Evolutionary conservation across 2,888 invertebrate species (phyloP), one percentile per base, ranked within the genome.

Genomic region (Chirona hameri): DNA sequence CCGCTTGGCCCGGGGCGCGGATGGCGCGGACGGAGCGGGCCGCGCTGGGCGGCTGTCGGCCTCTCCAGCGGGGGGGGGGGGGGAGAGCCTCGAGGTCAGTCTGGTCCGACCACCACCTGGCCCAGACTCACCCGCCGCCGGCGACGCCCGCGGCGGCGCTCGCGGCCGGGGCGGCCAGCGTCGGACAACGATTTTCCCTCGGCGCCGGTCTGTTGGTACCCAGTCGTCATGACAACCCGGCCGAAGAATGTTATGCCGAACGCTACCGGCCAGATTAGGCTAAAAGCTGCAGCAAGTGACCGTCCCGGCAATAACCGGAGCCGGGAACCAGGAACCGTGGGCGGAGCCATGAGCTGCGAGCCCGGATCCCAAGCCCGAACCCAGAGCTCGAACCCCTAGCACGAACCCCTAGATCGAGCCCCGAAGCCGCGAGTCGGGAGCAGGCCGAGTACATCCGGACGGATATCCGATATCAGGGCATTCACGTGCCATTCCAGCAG

Each of bases 171-270:
- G 48, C 46, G 29, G 69, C 55, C 46, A 52, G 46, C 39, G 52
- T 60, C 52, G 46, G 14, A 57, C 82, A 21, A 65, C 82, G 46
- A 52, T 46, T 55, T 79, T 82, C 57, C 39, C 39, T 24, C n/a
- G n/a, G 24, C 12, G 76, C 12, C 29, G 80, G 18, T 60, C 55
- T 79, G 81, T 55, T 82, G 81, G 39, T 39, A 14, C 27, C 29
- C 21, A 21, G 83, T 80, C 55, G 81, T 79, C 55, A 80, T 48
- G 57, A 27, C 46, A 31, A 82, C n/a, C n/a, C 27, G 29, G 48
- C 15, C 46, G 31, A 24, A 69, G 69, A 69, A 69, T 69, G 12
- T 29, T 7, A 27, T 29, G 69, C 69, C 69, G 15, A 15, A 1
- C 14, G 69, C 14, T 10, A 10, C 27, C 14, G 27, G 29, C 69